A percentile compares a stretch with the other conserved stretches of the same genome.
Conservation (phyloP, 2,113 vertebrate genomes). For the Sphyrna mokarran region DNA sequence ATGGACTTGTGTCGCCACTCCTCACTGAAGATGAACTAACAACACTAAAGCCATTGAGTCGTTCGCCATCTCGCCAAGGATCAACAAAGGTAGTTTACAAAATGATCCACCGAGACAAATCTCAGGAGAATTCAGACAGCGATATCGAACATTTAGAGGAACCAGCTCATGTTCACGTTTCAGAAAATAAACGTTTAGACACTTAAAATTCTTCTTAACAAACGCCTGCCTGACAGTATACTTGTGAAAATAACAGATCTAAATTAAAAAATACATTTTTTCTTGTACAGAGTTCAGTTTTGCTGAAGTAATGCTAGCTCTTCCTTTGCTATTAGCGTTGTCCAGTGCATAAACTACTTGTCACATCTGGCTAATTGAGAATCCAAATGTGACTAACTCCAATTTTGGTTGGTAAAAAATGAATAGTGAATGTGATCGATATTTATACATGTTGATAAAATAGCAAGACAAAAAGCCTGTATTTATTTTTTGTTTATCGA, state of each 20-base stretch:
- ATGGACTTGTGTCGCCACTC: constrained; percentile 38
- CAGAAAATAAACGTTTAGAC: constrained; percentile 29
- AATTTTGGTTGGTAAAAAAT: not conserved
- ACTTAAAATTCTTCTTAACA: not conserved
- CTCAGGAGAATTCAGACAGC: constrained; percentile 34
- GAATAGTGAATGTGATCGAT: not conserved
- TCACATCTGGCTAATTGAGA: not conserved
- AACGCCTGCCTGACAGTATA: not conserved
- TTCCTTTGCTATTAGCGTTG: not conserved
- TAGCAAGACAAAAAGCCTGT: not conserved
- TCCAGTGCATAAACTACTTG: not conserved
- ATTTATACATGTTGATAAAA: not conserved
- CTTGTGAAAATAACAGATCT: not conserved
- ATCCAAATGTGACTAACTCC: not conserved
- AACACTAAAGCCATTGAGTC: constrained; percentile 36
- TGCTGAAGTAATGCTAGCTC: not conserved
- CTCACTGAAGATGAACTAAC: constrained; percentile 41
- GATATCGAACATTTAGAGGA: constrained; percentile 33
- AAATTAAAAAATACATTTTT: not conserved
- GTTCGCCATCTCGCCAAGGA: not conserved
- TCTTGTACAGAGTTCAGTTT: not conserved
- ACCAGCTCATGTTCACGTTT: not conserved
- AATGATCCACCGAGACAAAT: constrained; percentile 31
- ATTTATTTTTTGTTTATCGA: not conserved
- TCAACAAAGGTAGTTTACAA: constrained; percentile 17